A percentile compares a stretch with the other conserved stretches of the same genome.
These are phyloP conservation scores for Linhomoeus sp. DNA, from an alignment of 2,888 invertebrate species.

Conservation along the genomic window DNA sequence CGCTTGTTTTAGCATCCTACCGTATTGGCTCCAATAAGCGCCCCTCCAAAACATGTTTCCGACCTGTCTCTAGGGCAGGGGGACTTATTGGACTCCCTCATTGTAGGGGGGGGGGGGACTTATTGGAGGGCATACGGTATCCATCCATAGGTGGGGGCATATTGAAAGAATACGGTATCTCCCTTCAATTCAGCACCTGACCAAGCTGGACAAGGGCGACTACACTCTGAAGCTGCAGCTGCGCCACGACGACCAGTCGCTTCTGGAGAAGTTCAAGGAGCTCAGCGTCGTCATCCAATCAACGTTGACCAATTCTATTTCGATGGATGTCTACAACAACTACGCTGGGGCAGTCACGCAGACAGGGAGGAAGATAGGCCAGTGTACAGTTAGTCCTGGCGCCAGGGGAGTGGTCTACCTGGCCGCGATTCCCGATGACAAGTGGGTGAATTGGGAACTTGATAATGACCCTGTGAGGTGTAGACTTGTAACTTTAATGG, in stretches of 20 bases:
- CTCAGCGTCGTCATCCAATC: constrained; percentile 47
- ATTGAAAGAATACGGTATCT: too few species aligned
- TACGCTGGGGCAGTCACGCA: constrained; percentile 43
- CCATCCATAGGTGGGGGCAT: too few species aligned
- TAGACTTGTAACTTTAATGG: too few species aligned
- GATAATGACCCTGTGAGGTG: too few species aligned
- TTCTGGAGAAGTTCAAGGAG: constrained; percentile 65
- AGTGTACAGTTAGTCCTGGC: constrained; percentile 41
- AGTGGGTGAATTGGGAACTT: constrained; percentile 43
- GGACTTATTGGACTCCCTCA: too few species aligned
- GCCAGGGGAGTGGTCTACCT: constrained; percentile 53
- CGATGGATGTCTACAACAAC: constrained; percentile 49
- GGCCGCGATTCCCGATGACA: constrained; percentile 55
- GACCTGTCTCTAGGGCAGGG: too few species aligned
- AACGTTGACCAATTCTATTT: constrained; percentile 38
- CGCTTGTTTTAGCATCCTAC: too few species aligned
- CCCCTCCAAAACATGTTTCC: too few species aligned
- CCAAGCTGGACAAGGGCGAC: constrained; percentile 84
- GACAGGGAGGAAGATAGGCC: constrained; percentile 56
- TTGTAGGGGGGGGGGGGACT: too few species aligned
- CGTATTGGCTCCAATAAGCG: too few species aligned
- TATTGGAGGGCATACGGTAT: too few species aligned
- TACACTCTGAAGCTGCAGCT: constrained; percentile 66
- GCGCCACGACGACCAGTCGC: constrained; percentile 64
- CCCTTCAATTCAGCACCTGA: constrained; percentile 54